Percentiles rank a stretch among this genome's conserved stretches.
Evolutionary conservation across 2,797 vertebrate genomes (phyloP).

Genomic region (Trachurus trachurus): DNA sequence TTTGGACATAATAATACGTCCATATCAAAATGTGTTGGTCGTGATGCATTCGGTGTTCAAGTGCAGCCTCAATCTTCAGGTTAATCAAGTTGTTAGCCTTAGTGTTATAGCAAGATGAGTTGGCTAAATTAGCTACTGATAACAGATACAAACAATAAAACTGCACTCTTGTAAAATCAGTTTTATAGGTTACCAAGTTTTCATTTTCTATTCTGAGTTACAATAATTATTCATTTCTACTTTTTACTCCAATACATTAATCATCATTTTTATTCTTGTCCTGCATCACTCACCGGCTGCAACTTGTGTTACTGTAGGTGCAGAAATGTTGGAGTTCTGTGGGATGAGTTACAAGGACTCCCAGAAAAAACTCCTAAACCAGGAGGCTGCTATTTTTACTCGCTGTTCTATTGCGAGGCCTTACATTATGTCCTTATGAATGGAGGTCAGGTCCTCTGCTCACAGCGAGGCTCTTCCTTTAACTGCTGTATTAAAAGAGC

Average conservation of each 20-base stretch:
- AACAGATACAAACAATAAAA: no score
- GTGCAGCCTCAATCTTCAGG: no score
- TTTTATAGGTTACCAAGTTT: background rate
- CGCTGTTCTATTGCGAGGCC: constrained; percentile 32
- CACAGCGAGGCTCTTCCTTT: constrained; percentile 33
- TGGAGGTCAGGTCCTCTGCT: constrained; percentile 68
- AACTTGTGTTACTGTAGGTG: background rate
- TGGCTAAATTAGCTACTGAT: no score
- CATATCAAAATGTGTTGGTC: no score
- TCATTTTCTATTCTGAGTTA: background rate
- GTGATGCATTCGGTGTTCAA: no score
- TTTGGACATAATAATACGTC: no score
- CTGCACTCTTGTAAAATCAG: no score
- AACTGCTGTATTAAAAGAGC: constrained; percentile 17
- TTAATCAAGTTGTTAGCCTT: no score
- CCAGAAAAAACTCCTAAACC: constrained; percentile 20
- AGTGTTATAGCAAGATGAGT: no score
- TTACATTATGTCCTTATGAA: constrained; percentile 46
- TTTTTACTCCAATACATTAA: background rate
- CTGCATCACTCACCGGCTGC: background rate
- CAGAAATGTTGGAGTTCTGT: constrained; percentile 1
- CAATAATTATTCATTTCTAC: background rate
- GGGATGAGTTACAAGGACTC: constrained; percentile 15
- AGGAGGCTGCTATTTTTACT: constrained; percentile 58
- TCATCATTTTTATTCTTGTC: background rate